Base-by-base conservation (phyloP, 2,888 invertebrate species). In the Lepidonotus clava region DNA sequence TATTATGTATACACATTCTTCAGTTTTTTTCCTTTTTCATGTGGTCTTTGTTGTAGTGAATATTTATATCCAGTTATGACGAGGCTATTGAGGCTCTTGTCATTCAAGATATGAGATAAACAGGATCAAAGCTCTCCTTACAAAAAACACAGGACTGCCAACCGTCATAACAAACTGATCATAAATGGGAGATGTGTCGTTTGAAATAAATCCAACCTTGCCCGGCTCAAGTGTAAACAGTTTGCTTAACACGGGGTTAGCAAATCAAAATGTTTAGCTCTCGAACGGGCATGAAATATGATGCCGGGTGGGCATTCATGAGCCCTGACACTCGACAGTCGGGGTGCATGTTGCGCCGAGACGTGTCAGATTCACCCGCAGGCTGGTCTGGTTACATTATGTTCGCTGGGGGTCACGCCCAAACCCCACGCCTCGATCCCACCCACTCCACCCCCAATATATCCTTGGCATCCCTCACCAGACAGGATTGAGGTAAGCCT, bases 251-350 rank as follows among this genome's bases (percentile, higher is more conserved):
- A 80, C 80, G 8, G 51, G 51, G 80, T 80, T 24, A 80, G 18
- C 18, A 28, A 80, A 80, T 80, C 80, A 24, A 80, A 80, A 80
- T 80, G 80, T 80, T 80, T 80, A 51, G n/a, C 24, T 80, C 18
- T 46, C 46, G n/a, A 8, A 21, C 38, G 38, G 40, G 11, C 38
- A n/a, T 40, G 76, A 36, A 76, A 76, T 76, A 38, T 38, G 38
- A 76, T 34, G 24, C 14, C 38, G 38, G 38, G 21, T 6, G 21
- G 76, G 76, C 6, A 5, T 6, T 6, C 21, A 28, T 38, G 76
- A 76, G 18, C 21, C 18, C 76, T 76, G 76, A 76, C 40, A 24
- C 21, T 67, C 4, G 18, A 28, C 24, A 4, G 18, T 76, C 34
- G 38, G 1, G 28, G 61, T 61, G 61, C 61, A 28, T 61, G 61